Conservation (phyloP, 2,797 vertebrate species). For the Eurystomus glaucurus region DNA sequence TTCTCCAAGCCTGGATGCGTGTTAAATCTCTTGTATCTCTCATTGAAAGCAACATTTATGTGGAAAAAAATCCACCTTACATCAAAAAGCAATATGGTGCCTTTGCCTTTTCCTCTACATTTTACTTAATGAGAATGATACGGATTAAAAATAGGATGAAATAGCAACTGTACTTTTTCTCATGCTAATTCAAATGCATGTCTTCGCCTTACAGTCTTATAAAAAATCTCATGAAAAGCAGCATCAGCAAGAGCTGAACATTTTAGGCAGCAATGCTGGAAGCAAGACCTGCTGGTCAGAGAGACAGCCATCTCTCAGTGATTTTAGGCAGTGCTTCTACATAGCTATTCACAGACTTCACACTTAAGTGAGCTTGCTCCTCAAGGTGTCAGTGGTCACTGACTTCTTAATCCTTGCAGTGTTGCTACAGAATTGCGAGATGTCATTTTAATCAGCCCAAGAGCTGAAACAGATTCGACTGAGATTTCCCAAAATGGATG, state of each 20-base stretch:
- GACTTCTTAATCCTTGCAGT: not conserved
- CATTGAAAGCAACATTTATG: not conserved
- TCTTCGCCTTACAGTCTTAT: not conserved
- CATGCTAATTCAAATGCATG: not conserved
- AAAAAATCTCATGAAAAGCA: not conserved
- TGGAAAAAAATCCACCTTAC: rapidly evolving
- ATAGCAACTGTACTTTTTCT: conserved; percentile 16
- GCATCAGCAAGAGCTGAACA: not conserved
- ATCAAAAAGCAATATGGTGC: not conserved
- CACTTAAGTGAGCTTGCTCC: not conserved
- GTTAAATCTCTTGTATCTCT: conserved; percentile 57
- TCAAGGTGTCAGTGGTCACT: not conserved
- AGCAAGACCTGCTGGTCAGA: not conserved
- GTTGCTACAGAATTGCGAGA: not conserved
- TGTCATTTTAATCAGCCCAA: not conserved
- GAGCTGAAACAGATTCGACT: not conserved
- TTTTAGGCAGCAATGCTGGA: not conserved
- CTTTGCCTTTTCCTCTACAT: conserved; percentile 1
- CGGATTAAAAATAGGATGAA: conserved; percentile 36
- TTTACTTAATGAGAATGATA: conserved; percentile 22
- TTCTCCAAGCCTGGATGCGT: conserved; percentile 80
- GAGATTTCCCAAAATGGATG: not conserved
- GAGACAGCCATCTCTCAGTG: not conserved
- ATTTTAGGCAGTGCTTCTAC: not conserved
- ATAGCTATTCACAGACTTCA: not conserved